Base-by-base conservation (phyloP, 1,140 invertebrate species). In the Nasonia vitripennis region DNA sequence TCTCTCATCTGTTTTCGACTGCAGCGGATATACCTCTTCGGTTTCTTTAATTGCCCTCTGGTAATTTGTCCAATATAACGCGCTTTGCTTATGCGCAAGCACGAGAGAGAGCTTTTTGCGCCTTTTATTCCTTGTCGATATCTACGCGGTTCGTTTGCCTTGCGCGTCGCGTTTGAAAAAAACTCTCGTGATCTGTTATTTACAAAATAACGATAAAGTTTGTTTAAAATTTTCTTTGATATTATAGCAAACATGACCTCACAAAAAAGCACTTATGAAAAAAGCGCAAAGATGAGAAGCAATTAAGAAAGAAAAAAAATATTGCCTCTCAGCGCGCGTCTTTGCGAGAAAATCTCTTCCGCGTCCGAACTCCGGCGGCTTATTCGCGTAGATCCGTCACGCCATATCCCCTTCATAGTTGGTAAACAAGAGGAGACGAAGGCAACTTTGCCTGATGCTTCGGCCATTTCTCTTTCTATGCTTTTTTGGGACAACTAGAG, bases 1-100 rank as follows among this genome's bases (percentile, higher is more conserved):
- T 68, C 78, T 67, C 31, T 67, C 78, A 68, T 68, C 23, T 55
- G 51, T 41, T 77, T 77, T 77, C 45, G 55, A 62, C 20, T n/a
- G 45, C 34, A 37, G 34, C 27, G 34, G 5, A 37, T 37, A 37
- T 75, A 75, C 14, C 20, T 14, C 37, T 23, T 5, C 20, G 55
- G 9, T 68, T 79, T 20, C 11, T 77, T 48, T 27, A 77, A 77
- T 62, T 62, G 17, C 20, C 55, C 20, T n/a, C 55, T 20, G 55
- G 55, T 62, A 62, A 62, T 62, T 62, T n/a, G 55, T 62, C 17
- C 55, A 20, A n/a, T 62, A 14, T 14, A n/a, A n/a, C 55, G 6
- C 17, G 20, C 55, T 62, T 62, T 62, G 55, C n/a, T 62, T 62
- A n/a, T n/a, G 55, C 6, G 55, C 0, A 5, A 62, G 7, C 7